Base-by-base conservation (phyloP, 2,797 vertebrate genomes). In the Aeoliscus strigatus region DNA sequence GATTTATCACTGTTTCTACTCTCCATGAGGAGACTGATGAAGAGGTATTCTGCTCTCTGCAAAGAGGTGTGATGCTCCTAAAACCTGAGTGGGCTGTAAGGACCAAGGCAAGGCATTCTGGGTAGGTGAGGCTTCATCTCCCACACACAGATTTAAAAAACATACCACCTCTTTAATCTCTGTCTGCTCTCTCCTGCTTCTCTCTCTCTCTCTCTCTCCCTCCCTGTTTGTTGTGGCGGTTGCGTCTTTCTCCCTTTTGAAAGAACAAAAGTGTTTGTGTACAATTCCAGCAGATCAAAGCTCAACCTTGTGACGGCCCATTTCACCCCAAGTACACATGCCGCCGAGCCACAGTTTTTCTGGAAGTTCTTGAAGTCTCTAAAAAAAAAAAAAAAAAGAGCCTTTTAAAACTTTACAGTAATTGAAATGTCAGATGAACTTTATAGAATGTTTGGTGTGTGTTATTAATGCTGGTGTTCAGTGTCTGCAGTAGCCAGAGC, bases 121-220 rank as follows among this genome's bases (percentile, higher is more conserved):
- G 81, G 83, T 81, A 83, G 73, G 76, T 79, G 79, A 77, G 73
- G 69, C 66, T 72, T 67, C 70, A 74, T 64, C 73, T 80, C 81
- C 79, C 73, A 86, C 81, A 85, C 81, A 71, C 74, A 75, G 42
- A 61, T 38, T 72, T 77, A 47, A 69, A 70, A 71, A 75, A 72
- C 60, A 66, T 45, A 51, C 41, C 63, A 65, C 58, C 62, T 51
- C 21, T 60, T 75, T 79, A 80, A 82, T 70, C 78, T 82, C 34
- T 63, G 45, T 52, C 52, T 32, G 14, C 47, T 52, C 56, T 47
- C 55, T 48, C 36, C 32, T 25, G 10, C 48, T 21, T 23, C 21
- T 52, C 57, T 13, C 51, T 43, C 44, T 51, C 52, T 48, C 46
- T 56, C 50, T 45, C 37, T 61, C 50, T 39, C 37, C 46, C 47